Evolutionary conservation across 2,797 vertebrate genomes (phyloP).

Genomic region (Nyctibius grandis): DNA sequence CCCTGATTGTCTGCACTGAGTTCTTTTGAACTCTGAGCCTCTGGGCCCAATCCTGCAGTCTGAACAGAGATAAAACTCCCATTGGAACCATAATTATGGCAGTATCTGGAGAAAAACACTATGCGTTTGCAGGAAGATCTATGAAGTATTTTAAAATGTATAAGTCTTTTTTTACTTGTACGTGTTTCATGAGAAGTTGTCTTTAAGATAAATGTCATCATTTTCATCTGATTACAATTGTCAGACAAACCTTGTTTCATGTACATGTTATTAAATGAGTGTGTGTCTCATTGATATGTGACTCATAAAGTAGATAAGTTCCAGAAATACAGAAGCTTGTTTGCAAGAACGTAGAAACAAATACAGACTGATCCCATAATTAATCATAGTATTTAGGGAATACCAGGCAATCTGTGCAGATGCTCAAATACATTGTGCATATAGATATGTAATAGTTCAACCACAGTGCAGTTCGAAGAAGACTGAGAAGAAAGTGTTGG

Average conservation of each 20-base stretch:
- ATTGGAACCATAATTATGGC: background rate
- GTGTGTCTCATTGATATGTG: background rate
- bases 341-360: constrained; percentile 55
- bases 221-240: constrained; percentile 48
- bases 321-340: constrained; percentile 67
- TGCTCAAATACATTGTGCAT: background rate
- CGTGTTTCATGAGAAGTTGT: constrained; percentile 44
- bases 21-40: constrained; percentile 22
- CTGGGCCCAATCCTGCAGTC: background rate
- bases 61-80: constrained; percentile 15
- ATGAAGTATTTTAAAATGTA: constrained; percentile 27
- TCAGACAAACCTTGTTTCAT: constrained; percentile 19
- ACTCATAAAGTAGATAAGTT: constrained; percentile 34
- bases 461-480: constrained; percentile 1
- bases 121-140: constrained; percentile 8
- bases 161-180: constrained; percentile 42
- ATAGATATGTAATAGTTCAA: constrained; percentile 8
- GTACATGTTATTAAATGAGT: constrained; percentile 26
- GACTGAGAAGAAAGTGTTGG: background rate
- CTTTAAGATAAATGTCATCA: constrained; percentile 41
- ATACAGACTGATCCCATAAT: constrained; percentile 44
- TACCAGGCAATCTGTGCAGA: constrained; percentile 38
- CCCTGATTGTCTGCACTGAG: background rate
- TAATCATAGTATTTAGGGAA: constrained; percentile 46
- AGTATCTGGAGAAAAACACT: background rate